Percentiles rank a stretch among this genome's conserved stretches.
Conservation (phyloP, 2,888 invertebrate species). For the Orchestes rusci region DNA sequence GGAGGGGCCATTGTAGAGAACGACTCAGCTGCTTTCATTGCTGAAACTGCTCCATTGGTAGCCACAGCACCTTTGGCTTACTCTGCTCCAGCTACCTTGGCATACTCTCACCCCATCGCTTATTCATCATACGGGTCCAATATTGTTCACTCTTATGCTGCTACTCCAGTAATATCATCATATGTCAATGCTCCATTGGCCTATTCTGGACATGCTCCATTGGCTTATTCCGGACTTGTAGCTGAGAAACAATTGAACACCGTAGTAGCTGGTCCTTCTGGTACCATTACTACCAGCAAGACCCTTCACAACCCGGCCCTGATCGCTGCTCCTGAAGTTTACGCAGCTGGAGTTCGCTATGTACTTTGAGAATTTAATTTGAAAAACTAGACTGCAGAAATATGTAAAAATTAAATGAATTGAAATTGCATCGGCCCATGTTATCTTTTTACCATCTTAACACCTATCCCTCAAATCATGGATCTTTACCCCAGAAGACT, state of each 20-base stretch:
- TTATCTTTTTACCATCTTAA: no score
- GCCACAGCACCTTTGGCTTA: constrained; percentile 10
- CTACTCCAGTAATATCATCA: constrained; percentile 10
- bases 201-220: constrained; percentile 20
- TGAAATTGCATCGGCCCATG: no score
- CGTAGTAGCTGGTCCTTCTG: constrained; percentile 21
- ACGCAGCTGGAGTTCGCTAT: constrained; percentile 13
- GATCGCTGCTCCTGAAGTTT: constrained; percentile 10
- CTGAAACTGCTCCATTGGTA: constrained; percentile 10
- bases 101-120: constrained; percentile 26
- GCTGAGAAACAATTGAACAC: constrained; percentile 8
- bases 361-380: no score
- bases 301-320: not conserved
- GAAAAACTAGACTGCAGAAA: no score
- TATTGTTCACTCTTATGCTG: constrained; percentile 16
- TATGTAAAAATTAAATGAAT: no score
- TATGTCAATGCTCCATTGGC: constrained; percentile 23
- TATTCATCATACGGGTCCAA: constrained; percentile 19
- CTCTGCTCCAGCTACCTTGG: constrained; percentile 14
- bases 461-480: no score
- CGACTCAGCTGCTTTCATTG: constrained; percentile 16
- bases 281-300: constrained; percentile 6
- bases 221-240: constrained; percentile 13
- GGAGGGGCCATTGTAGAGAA: constrained; percentile 33
- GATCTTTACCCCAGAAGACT: no score